These are phyloP conservation scores for Tupiocoris notatus DNA, from an alignment of 2,888 invertebrate genomes.

Conservation along the genomic window DNA sequence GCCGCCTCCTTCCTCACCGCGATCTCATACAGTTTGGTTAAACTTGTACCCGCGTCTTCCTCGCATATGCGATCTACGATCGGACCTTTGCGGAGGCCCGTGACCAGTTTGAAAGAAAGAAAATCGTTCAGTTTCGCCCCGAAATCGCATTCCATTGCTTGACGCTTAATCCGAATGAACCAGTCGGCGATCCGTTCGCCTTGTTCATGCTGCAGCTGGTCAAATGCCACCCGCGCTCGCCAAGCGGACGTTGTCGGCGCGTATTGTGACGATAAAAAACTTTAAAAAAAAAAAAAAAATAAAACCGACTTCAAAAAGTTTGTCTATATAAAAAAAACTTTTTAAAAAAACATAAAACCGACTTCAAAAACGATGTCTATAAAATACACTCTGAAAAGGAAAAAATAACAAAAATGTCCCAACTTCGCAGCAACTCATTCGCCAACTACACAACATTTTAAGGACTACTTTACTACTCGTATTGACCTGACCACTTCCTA, in stretches of 20 bases:
- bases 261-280: too few species aligned
- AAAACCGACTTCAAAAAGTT: too few species aligned
- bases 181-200: neutral
- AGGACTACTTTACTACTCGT: too few species aligned
- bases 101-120: constrained; percentile 2
- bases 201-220: neutral
- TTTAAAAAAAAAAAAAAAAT: too few species aligned
- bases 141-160: constrained; percentile 15
- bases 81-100: constrained; percentile 4
- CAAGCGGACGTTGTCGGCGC: neutral
- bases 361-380: too few species aligned
- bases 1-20: constrained; percentile 15
- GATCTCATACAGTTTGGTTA: neutral
- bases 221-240: neutral
- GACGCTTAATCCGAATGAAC: neutral
- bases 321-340: too few species aligned
- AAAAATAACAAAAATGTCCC: too few species aligned
- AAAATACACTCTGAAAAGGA: too few species aligned
- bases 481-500: too few species aligned
- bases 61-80: constrained; percentile 13
- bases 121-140: neutral
- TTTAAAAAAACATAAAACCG: too few species aligned
- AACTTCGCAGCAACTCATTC: too few species aligned
- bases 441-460: too few species aligned
- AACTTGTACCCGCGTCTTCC: neutral